phyloP scores from a whole-genome alignment of 1,140 invertebrate genomes.

The Coelopa frigida region DNA sequence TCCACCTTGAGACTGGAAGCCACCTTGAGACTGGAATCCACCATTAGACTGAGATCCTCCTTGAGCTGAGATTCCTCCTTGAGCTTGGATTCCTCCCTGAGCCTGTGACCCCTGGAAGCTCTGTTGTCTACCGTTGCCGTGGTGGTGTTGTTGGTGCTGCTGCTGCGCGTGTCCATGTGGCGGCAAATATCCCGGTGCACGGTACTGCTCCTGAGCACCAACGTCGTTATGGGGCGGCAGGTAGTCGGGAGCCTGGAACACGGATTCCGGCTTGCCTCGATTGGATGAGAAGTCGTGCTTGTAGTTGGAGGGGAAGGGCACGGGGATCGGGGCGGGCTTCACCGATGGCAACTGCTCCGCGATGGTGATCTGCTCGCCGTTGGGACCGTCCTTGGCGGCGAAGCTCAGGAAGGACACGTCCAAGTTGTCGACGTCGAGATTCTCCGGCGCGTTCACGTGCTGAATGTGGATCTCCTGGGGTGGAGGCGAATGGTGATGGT shows the following conservation, averaged over 20 bases:
- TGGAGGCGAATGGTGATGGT: slow-evolving; percentile 21
- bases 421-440: slow-evolving; percentile 19
- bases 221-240: not conserved
- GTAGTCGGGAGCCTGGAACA: slow-evolving; percentile 3
- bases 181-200: slow-evolving; percentile 14
- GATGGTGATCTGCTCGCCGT: not conserved
- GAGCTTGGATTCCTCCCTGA: too few relatives aligned
- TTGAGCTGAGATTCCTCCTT: too few relatives aligned
- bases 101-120: too few relatives aligned
- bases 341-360: slow-evolving; percentile 5
- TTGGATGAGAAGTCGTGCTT: slow-evolving; percentile 35
- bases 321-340: slow-evolving; percentile 1
- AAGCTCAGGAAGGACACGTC: slow-evolving; percentile 28
- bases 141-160: slow-evolving; percentile 8
- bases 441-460: slow-evolving; percentile 8
- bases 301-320: slow-evolving; percentile 35
- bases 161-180: slow-evolving; percentile 2
- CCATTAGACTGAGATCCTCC: too few relatives aligned
- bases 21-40: too few relatives aligned
- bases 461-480: slow-evolving; percentile 22
- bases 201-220: not conserved
- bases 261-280: too few relatives aligned
- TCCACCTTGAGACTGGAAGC: too few relatives aligned
- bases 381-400: not conserved
- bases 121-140: too few relatives aligned